Evolutionary conservation across 2,797 vertebrate genomes (phyloP).

Genomic region (Mus minutoides): DNA sequence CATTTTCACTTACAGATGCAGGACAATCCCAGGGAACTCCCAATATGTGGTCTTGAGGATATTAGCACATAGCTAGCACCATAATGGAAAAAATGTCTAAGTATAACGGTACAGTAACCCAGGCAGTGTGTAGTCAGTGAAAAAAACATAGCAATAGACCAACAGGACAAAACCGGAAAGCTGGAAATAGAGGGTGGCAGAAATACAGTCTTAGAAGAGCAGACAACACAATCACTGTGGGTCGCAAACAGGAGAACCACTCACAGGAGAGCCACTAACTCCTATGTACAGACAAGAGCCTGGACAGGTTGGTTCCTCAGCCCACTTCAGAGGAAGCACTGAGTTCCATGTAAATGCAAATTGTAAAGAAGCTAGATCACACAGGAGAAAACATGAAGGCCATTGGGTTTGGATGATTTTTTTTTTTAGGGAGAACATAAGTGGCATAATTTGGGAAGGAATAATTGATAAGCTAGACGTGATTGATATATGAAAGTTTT

Average conservation of each 20-base stretch:
- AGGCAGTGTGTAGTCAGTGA: neutral
- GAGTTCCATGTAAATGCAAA: no score
- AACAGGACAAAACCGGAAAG: neutral
- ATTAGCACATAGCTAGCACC: neutral
- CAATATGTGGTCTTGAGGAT: neutral
- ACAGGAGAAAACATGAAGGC: no score
- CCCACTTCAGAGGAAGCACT: neutral
- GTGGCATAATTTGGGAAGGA: neutral
- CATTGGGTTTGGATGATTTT: neutral
- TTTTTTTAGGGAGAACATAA: neutral
- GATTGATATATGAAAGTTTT: neutral
- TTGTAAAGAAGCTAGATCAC: neutral
- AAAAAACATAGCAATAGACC: neutral
- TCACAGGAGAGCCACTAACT: rapidly evolving
- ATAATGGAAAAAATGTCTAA: neutral
- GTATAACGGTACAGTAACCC: no score
- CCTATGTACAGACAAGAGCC: neutral
- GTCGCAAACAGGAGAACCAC: neutral
- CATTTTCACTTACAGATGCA: neutral
- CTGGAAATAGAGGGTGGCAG: neutral
- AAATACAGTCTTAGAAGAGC: neutral
- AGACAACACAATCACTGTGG: neutral
- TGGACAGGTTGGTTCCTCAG: neutral
- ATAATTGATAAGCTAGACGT: neutral
- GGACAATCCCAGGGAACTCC: neutral